phyloP scores from a whole-genome alignment of 1,140 invertebrate genomes.

The Pseudomyrmex pallidus region DNA sequence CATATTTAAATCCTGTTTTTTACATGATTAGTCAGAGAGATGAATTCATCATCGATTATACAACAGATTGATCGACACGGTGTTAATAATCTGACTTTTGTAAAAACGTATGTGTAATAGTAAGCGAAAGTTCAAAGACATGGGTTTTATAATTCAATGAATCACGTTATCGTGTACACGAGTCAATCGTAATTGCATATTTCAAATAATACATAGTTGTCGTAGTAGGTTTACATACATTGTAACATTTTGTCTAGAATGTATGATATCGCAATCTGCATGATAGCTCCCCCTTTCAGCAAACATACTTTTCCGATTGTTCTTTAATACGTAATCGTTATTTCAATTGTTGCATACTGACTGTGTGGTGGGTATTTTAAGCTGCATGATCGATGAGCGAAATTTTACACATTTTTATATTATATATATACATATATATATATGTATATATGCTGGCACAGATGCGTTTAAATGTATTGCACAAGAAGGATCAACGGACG shows the following conservation, averaged over 20 bases:
- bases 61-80: constrained; percentile 11
- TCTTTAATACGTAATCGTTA: constrained; percentile 46
- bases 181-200: constrained; percentile 16
- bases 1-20: constrained; percentile 14
- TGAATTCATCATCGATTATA: constrained; percentile 11
- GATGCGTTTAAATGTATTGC: constrained; percentile 82
- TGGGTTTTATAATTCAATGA: constrained; percentile 17
- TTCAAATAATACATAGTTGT: neutral
- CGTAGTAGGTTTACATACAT: constrained; percentile 29
- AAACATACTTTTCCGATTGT: constrained; percentile 41
- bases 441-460: constrained; percentile 77
- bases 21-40: neutral
- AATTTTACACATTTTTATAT: constrained; percentile 65
- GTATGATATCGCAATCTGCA: constrained; percentile 35
- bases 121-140: constrained; percentile 7
- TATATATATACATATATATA: too few species aligned
- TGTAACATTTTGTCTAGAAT: constrained; percentile 9
- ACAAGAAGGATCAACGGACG: constrained; percentile 80
- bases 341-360: constrained; percentile 57
- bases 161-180: constrained; percentile 6
- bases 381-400: constrained; percentile 68
- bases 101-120: neutral
- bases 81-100: constrained; percentile 1
- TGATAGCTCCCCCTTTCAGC: constrained; percentile 60
- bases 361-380: constrained; percentile 68